Evolutionary conservation across 1,140 invertebrate genomes (phyloP), one percentile per base, ranked within the genome.

Genomic region (Polypedilum pembai): DNA sequence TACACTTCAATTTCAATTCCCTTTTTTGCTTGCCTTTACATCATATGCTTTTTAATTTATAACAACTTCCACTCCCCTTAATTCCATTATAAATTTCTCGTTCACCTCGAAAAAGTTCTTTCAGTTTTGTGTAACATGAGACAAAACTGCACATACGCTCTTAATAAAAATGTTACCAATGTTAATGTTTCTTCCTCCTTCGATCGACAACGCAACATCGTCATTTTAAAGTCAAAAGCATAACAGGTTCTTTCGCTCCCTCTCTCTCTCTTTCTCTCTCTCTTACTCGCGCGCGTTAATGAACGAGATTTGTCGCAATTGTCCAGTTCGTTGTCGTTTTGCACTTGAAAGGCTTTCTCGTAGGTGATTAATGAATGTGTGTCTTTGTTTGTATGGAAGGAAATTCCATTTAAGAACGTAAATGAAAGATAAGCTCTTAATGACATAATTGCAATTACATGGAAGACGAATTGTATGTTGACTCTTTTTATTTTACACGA

Each of bases 231-330:
- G 45, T 56, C 45, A 56, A 56, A 4, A 56, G n/a, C 45, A 56
- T 56, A 56, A 56, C 45, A 12, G 12, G 45, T 56, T 56, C 10
- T n/a, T 56, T 56, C 45, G 45, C 12, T 12, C 17, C 17, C 5
- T 8, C 20, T 20, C 18, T 18, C 5, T 8, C 20, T 20, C 18
- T 18, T 56, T 56, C 10, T n/a, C 15, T 56, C 45, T 8, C 12
- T 12, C 17, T 10, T n/a, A 1, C 20, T 20, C 18, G 5, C 17
- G 65, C 10, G 65, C 65, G 65, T 20, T 69, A 69, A 69, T 69
- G 65, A 69, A 69, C 65, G 65, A 69, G 65, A 69, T 69, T 69
- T 69, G 65, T 69, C 65, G 65, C 45, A 56, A 56, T 56, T 56
- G 45, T 56, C 45, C 45, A 56, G 24, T 56, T 56, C 15, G 45